phyloP scores from a whole-genome alignment of 2,888 invertebrate species.

The Lycocerus yunnanus region DNA sequence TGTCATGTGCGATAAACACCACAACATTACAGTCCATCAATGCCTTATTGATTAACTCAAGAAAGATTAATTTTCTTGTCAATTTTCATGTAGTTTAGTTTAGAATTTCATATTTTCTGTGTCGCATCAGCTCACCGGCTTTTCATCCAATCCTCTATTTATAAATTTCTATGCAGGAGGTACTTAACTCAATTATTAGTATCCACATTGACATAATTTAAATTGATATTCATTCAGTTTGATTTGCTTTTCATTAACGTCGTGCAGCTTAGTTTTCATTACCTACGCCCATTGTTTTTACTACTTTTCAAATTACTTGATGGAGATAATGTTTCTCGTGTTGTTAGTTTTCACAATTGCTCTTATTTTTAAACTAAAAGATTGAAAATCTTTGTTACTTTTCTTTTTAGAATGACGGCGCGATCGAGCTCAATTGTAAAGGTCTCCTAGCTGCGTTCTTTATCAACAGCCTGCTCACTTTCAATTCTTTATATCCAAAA shows the following conservation, averaged over 20 bases:
- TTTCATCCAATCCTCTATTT: background rate
- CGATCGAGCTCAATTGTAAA: no score
- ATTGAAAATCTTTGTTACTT: no score
- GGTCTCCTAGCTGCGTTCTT: no score
- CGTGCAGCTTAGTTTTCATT: background rate
- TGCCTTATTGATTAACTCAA: constrained; percentile 20
- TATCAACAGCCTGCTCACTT: no score
- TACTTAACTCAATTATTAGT: background rate
- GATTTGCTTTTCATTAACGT: background rate
- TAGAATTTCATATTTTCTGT: background rate
- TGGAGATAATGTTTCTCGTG: no score
- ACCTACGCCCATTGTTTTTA: background rate
- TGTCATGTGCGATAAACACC: constrained; percentile 24
- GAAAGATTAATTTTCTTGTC: constrained; percentile 13
- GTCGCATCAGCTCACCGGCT: background rate
- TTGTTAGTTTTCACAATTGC: no score
- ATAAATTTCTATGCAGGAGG: background rate
- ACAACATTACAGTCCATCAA: constrained; percentile 23
- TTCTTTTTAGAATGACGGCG: no score
- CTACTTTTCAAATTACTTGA: no score
- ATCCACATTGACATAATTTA: background rate
- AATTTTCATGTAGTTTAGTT: background rate
- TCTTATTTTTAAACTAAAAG: no score
- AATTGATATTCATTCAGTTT: background rate
- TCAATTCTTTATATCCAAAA: no score